Conservation (phyloP, 2,113 vertebrate species). For the Xiphophorus couchianus region DNA sequence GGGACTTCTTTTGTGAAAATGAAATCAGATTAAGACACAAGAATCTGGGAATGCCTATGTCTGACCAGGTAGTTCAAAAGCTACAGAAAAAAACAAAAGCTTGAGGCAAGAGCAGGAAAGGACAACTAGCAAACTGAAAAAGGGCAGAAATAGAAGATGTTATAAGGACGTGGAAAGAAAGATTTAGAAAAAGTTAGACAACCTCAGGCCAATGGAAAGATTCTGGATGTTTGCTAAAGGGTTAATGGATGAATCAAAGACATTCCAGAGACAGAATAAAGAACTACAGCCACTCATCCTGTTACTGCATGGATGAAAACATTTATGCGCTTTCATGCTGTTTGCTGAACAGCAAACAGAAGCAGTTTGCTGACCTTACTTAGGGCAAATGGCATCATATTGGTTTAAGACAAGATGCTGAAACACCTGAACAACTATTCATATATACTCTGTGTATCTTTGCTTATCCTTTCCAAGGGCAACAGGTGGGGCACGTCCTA, state of each 20-base stretch:
- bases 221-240: slow-evolving; percentile 47
- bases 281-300: slow-evolving; percentile 51
- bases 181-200: slow-evolving; percentile 17
- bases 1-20: neutral
- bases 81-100: neutral
- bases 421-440: too few relatives aligned
- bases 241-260: slow-evolving; percentile 68
- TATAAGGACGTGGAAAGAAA: neutral
- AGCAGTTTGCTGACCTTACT: neutral
- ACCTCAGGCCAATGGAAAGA: neutral
- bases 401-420: too few relatives aligned
- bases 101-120: neutral
- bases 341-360: neutral
- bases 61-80: neutral
- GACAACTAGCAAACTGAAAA: neutral
- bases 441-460: too few relatives aligned
- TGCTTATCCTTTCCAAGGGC: too few relatives aligned
- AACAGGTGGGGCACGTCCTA: too few relatives aligned
- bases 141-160: neutral
- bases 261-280: slow-evolving; percentile 47
- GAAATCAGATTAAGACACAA: neutral
- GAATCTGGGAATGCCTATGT: neutral
- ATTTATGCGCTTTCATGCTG: slow-evolving; percentile 36
- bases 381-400: neutral
- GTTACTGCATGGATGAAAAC: slow-evolving; percentile 45